Percentiles rank a stretch among this genome's conserved stretches.
These are phyloP conservation scores for Drosophila triauraria DNA, from an alignment of 1,140 invertebrate genomes.

Conservation along the genomic window DNA sequence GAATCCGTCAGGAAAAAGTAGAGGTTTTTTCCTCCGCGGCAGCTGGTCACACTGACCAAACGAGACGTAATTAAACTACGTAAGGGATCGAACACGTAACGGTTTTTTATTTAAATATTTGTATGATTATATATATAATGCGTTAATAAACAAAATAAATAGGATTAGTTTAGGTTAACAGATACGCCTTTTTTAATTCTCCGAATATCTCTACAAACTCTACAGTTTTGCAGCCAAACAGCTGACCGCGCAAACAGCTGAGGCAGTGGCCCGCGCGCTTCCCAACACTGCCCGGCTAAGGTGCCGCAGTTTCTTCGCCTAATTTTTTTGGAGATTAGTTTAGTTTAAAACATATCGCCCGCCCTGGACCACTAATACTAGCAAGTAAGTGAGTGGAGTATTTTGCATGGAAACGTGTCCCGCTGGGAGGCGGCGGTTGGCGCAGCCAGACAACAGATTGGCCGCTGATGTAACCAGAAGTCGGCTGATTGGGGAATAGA, in stretches of 20 bases:
- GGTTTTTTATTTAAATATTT: no score
- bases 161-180: no score
- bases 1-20: no score
- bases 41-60: no score
- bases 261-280: background rate
- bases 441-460: background rate
- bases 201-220: no score
- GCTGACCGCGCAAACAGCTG: conserved; percentile 29
- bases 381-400: conserved; percentile 25
- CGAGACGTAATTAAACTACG: no score
- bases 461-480: conserved; percentile 47
- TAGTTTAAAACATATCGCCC: conserved; percentile 46
- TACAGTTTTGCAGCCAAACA: conserved; percentile 6
- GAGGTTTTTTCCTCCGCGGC: fast-evolving
- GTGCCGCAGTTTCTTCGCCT: conserved; percentile 38
- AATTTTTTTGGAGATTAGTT: conserved; percentile 44
- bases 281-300: conserved; percentile 45
- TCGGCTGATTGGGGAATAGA: conserved; percentile 13
- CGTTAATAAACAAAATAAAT: no score
- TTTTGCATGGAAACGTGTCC: background rate
- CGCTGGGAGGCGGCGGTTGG: background rate
- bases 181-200: no score
- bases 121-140: no score
- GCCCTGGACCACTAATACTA: conserved; percentile 36
- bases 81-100: no score